These are phyloP conservation scores for Psylliodes chrysocephalus DNA, from an alignment of 2,888 invertebrate species.

Conservation along the genomic window DNA sequence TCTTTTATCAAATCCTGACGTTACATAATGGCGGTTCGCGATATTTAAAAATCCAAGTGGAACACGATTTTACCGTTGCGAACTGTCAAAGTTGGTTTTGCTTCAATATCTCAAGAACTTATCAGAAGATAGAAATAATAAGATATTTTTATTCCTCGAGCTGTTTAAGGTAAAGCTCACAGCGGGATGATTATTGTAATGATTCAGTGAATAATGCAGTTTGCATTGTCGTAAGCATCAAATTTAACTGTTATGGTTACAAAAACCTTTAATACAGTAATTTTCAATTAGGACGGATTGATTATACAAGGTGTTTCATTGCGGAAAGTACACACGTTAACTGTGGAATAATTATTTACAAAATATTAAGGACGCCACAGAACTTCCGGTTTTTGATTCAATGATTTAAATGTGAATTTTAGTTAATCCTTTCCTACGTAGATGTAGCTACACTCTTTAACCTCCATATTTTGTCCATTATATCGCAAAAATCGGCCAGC, in stretches of 20 bases:
- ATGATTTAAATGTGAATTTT: no score
- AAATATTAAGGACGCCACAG: no score
- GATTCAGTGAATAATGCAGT: conserved; percentile 6
- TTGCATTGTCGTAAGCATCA: not conserved
- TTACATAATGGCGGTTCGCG: conserved; percentile 7
- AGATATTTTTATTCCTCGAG: conserved; percentile 10
- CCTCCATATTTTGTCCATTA: no score
- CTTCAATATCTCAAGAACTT: conserved; percentile 10
- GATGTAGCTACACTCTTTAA: no score
- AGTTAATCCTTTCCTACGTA: no score
- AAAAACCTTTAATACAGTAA: no score
- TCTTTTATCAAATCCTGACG: not conserved
- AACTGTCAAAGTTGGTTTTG: conserved; percentile 13
- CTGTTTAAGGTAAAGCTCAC: conserved; percentile 14
- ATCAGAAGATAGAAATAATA: conserved; percentile 13
- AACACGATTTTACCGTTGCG: conserved; percentile 21
- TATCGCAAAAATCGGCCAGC: no score
- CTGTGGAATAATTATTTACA: no score
- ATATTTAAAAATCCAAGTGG: conserved; percentile 5
- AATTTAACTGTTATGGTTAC: conserved; percentile 8
- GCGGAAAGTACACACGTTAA: no score
- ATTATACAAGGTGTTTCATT: no score
- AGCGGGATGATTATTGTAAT: conserved; percentile 13
- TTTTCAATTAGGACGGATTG: no score
- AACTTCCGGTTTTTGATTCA: no score